These are phyloP conservation scores for Drosophila rellima DNA, from an alignment of 2,888 invertebrate genomes.

Conservation along the genomic window DNA sequence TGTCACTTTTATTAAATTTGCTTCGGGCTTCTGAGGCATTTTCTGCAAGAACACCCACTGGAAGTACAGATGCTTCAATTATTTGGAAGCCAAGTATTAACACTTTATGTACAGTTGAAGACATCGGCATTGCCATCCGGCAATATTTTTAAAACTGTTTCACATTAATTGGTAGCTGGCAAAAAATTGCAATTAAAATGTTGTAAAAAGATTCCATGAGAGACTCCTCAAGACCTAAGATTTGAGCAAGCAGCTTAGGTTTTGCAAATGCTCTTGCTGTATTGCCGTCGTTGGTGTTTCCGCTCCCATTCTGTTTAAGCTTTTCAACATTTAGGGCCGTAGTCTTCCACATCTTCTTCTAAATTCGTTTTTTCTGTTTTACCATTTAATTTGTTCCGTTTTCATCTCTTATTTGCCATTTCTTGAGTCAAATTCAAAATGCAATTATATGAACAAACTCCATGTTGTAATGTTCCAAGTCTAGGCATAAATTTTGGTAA, in stretches of 20 bases:
- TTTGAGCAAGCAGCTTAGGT: conserved; percentile 8
- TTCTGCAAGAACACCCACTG: conserved; percentile 19
- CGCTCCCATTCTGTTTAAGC: conserved; percentile 5
- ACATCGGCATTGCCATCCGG: conserved; percentile 23
- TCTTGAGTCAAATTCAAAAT: neutral
- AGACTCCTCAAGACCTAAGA: conserved; percentile 1
- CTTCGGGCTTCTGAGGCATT: neutral
- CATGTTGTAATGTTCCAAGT: conserved; percentile 2
- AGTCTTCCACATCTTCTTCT: conserved; percentile 2
- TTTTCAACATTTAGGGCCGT: conserved; percentile 6
- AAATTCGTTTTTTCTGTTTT: neutral
- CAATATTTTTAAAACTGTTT: conserved; percentile 27
- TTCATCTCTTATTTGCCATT: conserved; percentile 9
- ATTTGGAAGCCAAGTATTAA: conserved; percentile 18
- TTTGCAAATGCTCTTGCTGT: conserved; percentile 18
- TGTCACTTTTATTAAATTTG: conserved; percentile 4
- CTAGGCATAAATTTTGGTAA: conserved; percentile 8
- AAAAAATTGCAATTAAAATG: conserved; percentile 17
- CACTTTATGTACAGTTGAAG: conserved; percentile 28
- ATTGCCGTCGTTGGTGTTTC: conserved; percentile 12
- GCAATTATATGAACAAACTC: conserved; percentile 5
- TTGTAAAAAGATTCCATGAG: neutral
- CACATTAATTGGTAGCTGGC: conserved; percentile 17
- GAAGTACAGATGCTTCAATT: conserved; percentile 9
- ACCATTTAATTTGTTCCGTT: neutral